Conservation (phyloP, 2,113 vertebrate genomes). For the Ginglymostoma cirratum region DNA sequence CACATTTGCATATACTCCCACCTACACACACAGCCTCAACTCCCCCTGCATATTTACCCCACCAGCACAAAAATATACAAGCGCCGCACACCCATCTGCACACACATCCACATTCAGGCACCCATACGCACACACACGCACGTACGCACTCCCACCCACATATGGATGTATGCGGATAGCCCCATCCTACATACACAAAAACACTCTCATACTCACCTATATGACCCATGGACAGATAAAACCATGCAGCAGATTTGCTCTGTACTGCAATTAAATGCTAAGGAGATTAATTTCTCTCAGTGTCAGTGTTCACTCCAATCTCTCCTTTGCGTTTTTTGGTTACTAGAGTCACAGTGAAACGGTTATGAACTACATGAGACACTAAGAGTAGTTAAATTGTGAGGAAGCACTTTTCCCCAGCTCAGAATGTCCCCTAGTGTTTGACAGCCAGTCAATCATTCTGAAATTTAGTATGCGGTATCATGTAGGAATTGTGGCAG, state of each 20-base stretch:
- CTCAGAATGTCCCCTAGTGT: not conserved
- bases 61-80: too few relatives aligned
- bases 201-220: too few relatives aligned
- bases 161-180: too few relatives aligned
- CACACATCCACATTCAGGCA: too few relatives aligned
- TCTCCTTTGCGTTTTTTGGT: not conserved
- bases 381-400: not conserved
- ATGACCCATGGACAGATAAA: not conserved
- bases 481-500: not conserved
- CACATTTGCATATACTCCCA: too few relatives aligned
- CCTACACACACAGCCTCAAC: too few relatives aligned
- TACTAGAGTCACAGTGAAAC: too few relatives aligned
- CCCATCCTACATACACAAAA: not conserved
- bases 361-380: not conserved
- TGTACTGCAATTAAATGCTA: not conserved
- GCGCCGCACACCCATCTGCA: too few relatives aligned
- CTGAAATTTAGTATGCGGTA: not conserved
- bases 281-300: not conserved
- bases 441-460: not conserved
- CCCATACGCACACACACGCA: too few relatives aligned
- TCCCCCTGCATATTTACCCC: too few relatives aligned
- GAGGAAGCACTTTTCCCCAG: not conserved
- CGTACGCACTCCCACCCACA: too few relatives aligned
- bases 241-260: not conserved
- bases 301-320: not conserved